phyloP scores from a whole-genome alignment of 2,113 vertebrate genomes.

The Nerophis ophidion region DNA sequence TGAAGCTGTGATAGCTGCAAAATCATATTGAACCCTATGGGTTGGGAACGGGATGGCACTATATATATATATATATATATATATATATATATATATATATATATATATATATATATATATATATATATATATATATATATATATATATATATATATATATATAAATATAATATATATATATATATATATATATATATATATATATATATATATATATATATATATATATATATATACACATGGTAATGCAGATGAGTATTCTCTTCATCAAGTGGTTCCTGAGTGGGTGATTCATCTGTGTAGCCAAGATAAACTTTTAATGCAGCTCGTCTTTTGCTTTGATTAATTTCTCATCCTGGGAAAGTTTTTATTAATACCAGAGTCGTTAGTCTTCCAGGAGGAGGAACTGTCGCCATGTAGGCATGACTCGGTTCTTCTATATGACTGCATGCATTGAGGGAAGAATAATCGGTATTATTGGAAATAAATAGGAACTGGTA shows the following conservation, averaged over 20 bases:
- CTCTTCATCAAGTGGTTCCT: slow-evolving; percentile 56
- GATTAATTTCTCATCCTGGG: slow-evolving; percentile 71
- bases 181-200: too few species aligned
- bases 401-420: slow-evolving; percentile 40
- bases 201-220: too few species aligned
- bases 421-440: slow-evolving; percentile 2
- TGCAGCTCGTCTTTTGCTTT: slow-evolving; percentile 67
- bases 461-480: too few species aligned
- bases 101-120: too few species aligned
- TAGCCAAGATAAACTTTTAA: slow-evolving; percentile 73
- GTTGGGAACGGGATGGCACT: too few species aligned
- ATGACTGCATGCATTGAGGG: background rate
- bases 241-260: slow-evolving; percentile 49
- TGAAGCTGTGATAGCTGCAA: too few species aligned
- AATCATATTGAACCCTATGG: too few species aligned
- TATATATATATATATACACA: slow-evolving; percentile 6
- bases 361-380: slow-evolving; percentile 75
- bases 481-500: too few species aligned
- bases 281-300: slow-evolving; percentile 61
- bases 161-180: too few species aligned
- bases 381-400: slow-evolving; percentile 69
- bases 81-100: too few species aligned
- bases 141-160: background rate
- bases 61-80: too few species aligned
- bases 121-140: too few species aligned